These are phyloP conservation scores for Acrocera orbiculus DNA, from an alignment of 2,888 invertebrate genomes.

Conservation along the genomic window DNA sequence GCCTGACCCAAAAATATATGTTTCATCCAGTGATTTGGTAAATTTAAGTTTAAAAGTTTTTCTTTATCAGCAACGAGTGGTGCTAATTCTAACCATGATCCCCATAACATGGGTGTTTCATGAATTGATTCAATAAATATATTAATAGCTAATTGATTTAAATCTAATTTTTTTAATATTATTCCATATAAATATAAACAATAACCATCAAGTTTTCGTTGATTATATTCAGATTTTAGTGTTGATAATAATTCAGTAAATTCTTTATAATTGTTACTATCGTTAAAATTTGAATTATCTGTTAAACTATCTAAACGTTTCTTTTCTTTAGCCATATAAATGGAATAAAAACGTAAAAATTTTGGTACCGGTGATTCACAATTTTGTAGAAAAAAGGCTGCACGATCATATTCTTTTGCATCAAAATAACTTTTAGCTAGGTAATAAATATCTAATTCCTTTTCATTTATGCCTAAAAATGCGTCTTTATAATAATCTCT, in stretches of 20 bases:
- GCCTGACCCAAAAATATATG: conserved; percentile 81
- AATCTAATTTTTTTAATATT: conserved; percentile 70
- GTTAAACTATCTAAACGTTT: conserved; percentile 70
- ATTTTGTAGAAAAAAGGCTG: conserved; percentile 60
- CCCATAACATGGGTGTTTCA: conserved; percentile 76
- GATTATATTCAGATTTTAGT: conserved; percentile 38
- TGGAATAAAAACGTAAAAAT: conserved; percentile 72
- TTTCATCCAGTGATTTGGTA: conserved; percentile 89
- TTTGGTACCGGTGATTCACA: conserved; percentile 51
- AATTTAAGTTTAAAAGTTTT: conserved; percentile 42
- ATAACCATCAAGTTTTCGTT: conserved; percentile 65
- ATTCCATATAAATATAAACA: conserved; percentile 79
- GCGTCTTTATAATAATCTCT: conserved; percentile 10
- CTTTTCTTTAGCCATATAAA: conserved; percentile 79
- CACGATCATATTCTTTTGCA: conserved; percentile 73
- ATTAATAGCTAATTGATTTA: conserved; percentile 58
- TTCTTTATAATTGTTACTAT: conserved; percentile 25
- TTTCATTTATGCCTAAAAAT: conserved; percentile 29
- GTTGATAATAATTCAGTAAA: conserved; percentile 39
- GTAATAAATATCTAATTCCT: conserved; percentile 47
- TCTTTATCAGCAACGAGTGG: conserved; percentile 68
- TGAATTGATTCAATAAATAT: conserved; percentile 63
- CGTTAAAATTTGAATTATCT: conserved; percentile 35
- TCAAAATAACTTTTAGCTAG: conserved; percentile 81
- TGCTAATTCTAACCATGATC: conserved; percentile 85